These are phyloP conservation scores for Micrasema minimum DNA, from an alignment of 1,140 invertebrate species.

Conservation along the genomic window DNA sequence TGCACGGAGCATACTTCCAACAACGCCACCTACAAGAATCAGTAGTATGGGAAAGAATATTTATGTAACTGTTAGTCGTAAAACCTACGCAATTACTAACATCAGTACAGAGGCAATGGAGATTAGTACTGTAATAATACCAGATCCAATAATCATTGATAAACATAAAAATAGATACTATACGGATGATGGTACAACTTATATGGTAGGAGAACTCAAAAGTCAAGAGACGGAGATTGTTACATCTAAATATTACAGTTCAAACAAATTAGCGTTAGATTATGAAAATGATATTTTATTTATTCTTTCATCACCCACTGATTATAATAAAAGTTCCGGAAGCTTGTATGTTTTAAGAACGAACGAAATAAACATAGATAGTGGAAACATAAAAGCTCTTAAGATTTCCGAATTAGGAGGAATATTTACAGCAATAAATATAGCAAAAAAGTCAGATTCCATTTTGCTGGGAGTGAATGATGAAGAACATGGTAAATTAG, in stretches of 20 bases:
- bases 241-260: constrained; percentile 11
- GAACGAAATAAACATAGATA: neutral
- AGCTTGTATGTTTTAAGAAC: constrained; percentile 13
- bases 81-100: constrained; percentile 3
- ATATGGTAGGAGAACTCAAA: neutral
- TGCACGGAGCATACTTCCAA: constrained; percentile 1
- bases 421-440: constrained; percentile 6
- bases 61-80: constrained; percentile 4
- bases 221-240: constrained; percentile 7
- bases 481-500: constrained; percentile 1
- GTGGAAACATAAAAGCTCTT: neutral
- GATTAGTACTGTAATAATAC: constrained; percentile 11
- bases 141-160: constrained; percentile 6
- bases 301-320: constrained; percentile 10
- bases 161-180: constrained; percentile 17
- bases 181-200: constrained; percentile 8
- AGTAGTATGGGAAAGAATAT: neutral
- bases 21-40: neutral
- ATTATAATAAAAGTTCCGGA: neutral
- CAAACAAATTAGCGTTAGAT: constrained; percentile 18
- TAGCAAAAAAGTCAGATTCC: constrained; percentile 4
- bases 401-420: constrained; percentile 18
- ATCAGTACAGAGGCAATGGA: neutral
- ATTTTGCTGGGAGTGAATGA: neutral
- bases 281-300: constrained; percentile 8